Percentiles rank a stretch among this genome's conserved stretches.
Conservation (phyloP, 53 echinoderm and acorn worm species). For the Antedon mediterranea region DNA sequence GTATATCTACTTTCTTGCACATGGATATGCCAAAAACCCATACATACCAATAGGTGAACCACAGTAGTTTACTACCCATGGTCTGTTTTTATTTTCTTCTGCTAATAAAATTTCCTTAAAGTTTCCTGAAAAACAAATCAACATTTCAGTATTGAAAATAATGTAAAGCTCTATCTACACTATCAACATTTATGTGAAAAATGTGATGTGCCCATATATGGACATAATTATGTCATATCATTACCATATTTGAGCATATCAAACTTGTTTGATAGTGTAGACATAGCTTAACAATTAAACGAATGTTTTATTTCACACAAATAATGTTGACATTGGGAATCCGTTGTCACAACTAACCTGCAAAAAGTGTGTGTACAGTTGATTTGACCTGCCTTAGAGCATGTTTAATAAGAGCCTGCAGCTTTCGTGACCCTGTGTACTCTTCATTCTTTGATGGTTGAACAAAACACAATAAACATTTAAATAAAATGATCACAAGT, state of each 20-base stretch:
- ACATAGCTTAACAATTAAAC: too few species aligned
- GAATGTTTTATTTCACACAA: too few species aligned
- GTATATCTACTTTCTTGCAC: too few species aligned
- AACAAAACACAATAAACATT: neutral
- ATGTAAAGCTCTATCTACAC: too few species aligned
- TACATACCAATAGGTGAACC: slow-evolving; percentile 56
- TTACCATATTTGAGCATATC: too few species aligned
- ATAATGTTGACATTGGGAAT: too few species aligned
- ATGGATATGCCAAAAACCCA: too few species aligned
- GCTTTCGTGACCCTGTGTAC: slow-evolving; percentile 43
- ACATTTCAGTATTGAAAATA: too few species aligned
- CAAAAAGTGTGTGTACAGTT: slow-evolving; percentile 56
- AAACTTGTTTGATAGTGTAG: too few species aligned
- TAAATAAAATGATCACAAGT: neutral
- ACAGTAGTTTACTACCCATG: slow-evolving; percentile 80
- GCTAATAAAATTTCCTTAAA: slow-evolving; percentile 54
- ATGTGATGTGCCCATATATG: too few species aligned
- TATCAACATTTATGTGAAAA: too few species aligned
- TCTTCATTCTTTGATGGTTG: slow-evolving; percentile 42
- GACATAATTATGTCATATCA: too few species aligned
- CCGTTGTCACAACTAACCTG: slow-evolving; percentile 56
- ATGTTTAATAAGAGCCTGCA: slow-evolving; percentile 49
- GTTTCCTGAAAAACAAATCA: slow-evolving; percentile 42
- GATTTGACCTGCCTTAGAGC: slow-evolving; percentile 67
- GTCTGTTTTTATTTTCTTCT: slow-evolving; percentile 47